A percentile compares a stretch with the other conserved stretches of the same genome.
These are phyloP conservation scores for Pristionchus fissidentatus DNA, from an alignment of 2,888 invertebrate genomes.

Conservation along the genomic window DNA sequence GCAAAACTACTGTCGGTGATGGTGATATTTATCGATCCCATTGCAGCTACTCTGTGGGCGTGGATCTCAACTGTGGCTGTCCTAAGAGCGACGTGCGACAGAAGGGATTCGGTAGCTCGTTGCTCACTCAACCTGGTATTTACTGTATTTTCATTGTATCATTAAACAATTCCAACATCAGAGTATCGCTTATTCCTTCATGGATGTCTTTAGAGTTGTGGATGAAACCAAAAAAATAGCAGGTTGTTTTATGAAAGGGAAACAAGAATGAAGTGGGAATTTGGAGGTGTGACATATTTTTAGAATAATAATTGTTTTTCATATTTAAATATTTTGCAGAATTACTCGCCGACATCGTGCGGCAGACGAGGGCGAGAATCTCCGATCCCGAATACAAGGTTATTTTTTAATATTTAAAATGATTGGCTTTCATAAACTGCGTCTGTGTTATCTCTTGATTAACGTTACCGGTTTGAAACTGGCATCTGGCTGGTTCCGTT, in stretches of 20 bases:
- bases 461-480: no score
- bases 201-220: not conserved
- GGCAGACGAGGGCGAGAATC: slow-evolving; percentile 84
- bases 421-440: no score
- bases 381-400: slow-evolving; percentile 83
- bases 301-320: not conserved
- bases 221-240: no score
- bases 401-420: not conserved
- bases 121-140: slow-evolving; percentile 49
- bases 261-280: no score
- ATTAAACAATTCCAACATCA: no score
- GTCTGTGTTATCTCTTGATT: no score
- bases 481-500: no score
- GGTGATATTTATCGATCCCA: slow-evolving; percentile 12
- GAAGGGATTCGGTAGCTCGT: slow-evolving; percentile 63
- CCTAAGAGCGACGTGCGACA: slow-evolving; percentile 82
- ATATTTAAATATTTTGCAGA: slow-evolving; percentile 82
- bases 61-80: slow-evolving; percentile 97
- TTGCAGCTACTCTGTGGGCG: slow-evolving; percentile 88
- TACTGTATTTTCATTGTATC: not conserved
- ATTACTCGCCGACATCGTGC: slow-evolving; percentile 86
- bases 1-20: not conserved
- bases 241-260: no score
- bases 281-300: no score
- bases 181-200: not conserved